Conservation (phyloP, 1,140 invertebrate species). For the Nixonia krombeini region DNA sequence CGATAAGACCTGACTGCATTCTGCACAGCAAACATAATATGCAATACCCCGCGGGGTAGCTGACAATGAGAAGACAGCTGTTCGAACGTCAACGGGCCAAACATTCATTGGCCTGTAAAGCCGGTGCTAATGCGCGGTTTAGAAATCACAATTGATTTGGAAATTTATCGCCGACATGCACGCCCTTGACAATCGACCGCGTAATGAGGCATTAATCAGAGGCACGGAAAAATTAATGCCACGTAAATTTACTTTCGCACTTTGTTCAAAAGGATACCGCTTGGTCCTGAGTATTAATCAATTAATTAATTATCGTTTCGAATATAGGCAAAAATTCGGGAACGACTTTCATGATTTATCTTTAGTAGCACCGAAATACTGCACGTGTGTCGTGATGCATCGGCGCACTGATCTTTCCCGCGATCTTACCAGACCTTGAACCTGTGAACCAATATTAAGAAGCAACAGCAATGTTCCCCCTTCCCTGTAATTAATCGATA, state of each 20-base stretch:
- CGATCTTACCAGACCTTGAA: not conserved
- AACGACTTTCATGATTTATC: too few relatives aligned
- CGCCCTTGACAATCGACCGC: too few relatives aligned
- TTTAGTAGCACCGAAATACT: too few relatives aligned
- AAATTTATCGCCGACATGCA: slow-evolving; percentile 10
- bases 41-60: slow-evolving; percentile 38
- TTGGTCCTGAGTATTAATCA: too few relatives aligned
- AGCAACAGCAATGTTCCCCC: not conserved
- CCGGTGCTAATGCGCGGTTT: slow-evolving; percentile 32
- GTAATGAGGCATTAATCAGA: too few relatives aligned
- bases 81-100: slow-evolving; percentile 37
- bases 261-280: too few relatives aligned
- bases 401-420: not conserved
- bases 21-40: slow-evolving; percentile 43
- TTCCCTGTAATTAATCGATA: not conserved
- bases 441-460: not conserved
- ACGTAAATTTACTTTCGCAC: too few relatives aligned
- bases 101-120: slow-evolving; percentile 40
- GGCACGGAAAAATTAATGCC: too few relatives aligned
- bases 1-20: slow-evolving; percentile 51
- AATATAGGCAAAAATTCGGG: too few relatives aligned
- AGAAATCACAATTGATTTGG: slow-evolving; percentile 29
- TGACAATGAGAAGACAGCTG: slow-evolving; percentile 47
- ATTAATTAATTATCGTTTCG: too few relatives aligned
- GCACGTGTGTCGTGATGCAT: too few relatives aligned